phyloP scores from a whole-genome alignment of 2,113 vertebrate species.

The Peromyscus californicus region DNA sequence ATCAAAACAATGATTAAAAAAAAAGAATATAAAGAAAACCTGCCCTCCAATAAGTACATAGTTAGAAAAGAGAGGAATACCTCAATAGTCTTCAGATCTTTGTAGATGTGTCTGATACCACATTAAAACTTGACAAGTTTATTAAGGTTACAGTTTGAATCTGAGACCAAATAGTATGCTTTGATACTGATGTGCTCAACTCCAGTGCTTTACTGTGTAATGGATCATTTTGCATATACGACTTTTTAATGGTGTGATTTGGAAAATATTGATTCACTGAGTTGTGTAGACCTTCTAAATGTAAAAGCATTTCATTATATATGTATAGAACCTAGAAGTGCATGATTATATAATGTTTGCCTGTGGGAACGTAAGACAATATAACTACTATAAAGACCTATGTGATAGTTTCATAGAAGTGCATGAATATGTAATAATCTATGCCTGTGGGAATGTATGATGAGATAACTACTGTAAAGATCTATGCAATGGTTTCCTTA shows the following conservation, averaged over 20 bases:
- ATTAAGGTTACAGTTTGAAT: not conserved
- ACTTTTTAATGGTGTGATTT: not conserved
- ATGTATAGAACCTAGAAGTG: too few relatives aligned
- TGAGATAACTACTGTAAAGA: not conserved
- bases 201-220: not conserved
- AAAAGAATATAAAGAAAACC: constrained; percentile 33
- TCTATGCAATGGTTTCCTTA: not conserved
- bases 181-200: not conserved
- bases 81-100: not conserved
- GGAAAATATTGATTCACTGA: constrained; percentile 12
- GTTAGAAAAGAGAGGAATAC: not conserved
- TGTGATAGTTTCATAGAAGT: not conserved
- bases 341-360: not conserved
- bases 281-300: not conserved
- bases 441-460: not conserved
- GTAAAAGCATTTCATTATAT: not conserved
- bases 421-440: not conserved
- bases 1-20: not conserved
- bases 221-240: not conserved
- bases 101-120: not conserved
- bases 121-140: constrained; percentile 36
- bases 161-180: constrained; percentile 24
- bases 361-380: not conserved
- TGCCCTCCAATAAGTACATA: not conserved
- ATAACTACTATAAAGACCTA: not conserved